Conservation (phyloP, 1,140 invertebrate species). For the Hylaeus anthracinus region DNA sequence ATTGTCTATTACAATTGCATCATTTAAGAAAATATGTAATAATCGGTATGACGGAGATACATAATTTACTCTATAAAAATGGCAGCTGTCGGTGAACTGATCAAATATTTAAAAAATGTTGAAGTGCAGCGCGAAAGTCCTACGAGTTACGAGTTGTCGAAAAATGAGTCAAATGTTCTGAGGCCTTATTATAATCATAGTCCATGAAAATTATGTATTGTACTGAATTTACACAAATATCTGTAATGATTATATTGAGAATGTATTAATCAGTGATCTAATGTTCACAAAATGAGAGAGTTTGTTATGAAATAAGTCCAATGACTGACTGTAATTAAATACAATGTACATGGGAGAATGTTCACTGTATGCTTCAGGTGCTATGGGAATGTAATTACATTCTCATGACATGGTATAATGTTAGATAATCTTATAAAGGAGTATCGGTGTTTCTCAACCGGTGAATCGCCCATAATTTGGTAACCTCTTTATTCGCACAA, state of each 20-base stretch:
- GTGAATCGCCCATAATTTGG: conserved; percentile 30
- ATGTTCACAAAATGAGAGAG: conserved; percentile 65
- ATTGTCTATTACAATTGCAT: neutral
- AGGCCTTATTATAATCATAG: conserved; percentile 74
- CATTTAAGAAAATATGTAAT: neutral
- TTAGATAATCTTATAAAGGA: conserved; percentile 62
- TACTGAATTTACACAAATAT: conserved; percentile 65
- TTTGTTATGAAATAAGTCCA: conserved; percentile 76
- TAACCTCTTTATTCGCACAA: conserved; percentile 61
- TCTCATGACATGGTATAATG: conserved; percentile 66
- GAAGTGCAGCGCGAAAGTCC: neutral
- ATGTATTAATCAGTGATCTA: conserved; percentile 61
- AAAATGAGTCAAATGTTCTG: conserved; percentile 68
- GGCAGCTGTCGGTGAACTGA: neutral
- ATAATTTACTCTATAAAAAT: neutral
- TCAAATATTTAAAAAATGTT: neutral
- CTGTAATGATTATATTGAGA: conserved; percentile 56
- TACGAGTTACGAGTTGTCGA: conserved; percentile 46
- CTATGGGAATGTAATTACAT: conserved; percentile 67
- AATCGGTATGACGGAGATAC: neutral
- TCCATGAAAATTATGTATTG: conserved; percentile 63
- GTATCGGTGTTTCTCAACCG: conserved; percentile 70
- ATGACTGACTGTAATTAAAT: conserved; percentile 74
- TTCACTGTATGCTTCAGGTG: conserved; percentile 76
- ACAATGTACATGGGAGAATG: conserved; percentile 74